Base-by-base conservation (phyloP, 1,140 invertebrate genomes). In the Tribolium castaneum region DNA sequence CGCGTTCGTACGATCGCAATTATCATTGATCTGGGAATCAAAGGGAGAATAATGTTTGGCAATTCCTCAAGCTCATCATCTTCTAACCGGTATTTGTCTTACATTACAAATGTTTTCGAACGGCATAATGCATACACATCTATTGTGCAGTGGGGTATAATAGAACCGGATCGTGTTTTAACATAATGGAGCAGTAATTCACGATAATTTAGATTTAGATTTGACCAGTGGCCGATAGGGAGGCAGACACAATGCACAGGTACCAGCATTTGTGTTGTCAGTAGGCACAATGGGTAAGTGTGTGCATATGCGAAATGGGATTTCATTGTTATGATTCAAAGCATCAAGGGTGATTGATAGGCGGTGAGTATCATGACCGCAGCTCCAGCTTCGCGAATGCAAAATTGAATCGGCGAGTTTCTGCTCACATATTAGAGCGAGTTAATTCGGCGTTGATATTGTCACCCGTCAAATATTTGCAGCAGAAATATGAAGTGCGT, bases 291-390 rank as follows among this genome's bases (percentile, higher is more conserved):
- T 75, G 34, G 52, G 12, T 75, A 75, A 59, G 73, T 75, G 56
- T 75, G 52, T 75, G 73, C 72, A 75, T 75, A 75, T 62, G 52
- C 73, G 73, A 75, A 75, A 75, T 75, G 73, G 73, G 73, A 75
- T 75, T 75, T 34, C 54, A 59, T 75, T 75, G 73, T 75, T 75
- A 75, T 75, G 73, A 75, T 75, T 62, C 52, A 75, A 75, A 59
- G 73, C 73, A 75, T 75, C 73, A 39, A 12, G 45, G 10, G 52
- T 75, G 73, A 75, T 75, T 75, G 73, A 75, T 75, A 39, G 73
- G 30, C 54, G 13, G 71, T 52, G 49, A 12, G 25, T 49, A 54
- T 73, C 52, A 50, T 51, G 39, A 72, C 50, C 50, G 10, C 50
- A 72, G 39, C 13, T 22, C 16, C n/a, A 22, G n/a, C 16, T n/a